Evolutionary conservation across 2,888 invertebrate genomes (phyloP).

Genomic region (Plagodis pulveraria): DNA sequence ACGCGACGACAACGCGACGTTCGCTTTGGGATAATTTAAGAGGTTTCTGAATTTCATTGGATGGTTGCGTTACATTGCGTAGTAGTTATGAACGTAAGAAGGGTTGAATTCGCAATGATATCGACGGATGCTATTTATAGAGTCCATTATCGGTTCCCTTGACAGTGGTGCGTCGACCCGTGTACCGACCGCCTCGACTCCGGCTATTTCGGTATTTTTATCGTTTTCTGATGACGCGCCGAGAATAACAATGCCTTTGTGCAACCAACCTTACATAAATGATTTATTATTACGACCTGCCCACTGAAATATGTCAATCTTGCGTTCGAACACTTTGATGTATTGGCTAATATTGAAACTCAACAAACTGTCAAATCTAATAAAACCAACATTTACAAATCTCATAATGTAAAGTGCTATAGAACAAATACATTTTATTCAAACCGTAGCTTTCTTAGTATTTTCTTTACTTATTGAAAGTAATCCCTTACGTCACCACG

Average conservation of each 20-base stretch:
- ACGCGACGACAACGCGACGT: no score
- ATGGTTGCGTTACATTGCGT: constrained; percentile 2
- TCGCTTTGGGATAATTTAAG: neutral
- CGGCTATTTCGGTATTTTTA: constrained; percentile 35
- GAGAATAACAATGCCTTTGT: constrained; percentile 31
- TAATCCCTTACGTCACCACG: no score
- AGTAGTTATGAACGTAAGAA: neutral
- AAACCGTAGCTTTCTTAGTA: no score
- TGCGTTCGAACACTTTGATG: no score
- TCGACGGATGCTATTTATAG: constrained; percentile 30
- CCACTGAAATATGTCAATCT: neutral
- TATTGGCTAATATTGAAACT: no score
- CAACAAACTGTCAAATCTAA: no score
- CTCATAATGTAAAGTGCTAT: no score
- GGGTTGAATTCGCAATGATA: constrained; percentile 16
- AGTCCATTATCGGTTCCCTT: constrained; percentile 29
- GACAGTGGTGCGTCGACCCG: constrained; percentile 34
- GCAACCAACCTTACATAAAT: constrained; percentile 19
- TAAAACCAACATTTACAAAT: no score
- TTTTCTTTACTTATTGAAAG: no score
- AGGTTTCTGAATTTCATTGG: constrained; percentile 4
- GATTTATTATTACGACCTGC: neutral
- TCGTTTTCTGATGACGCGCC: constrained; percentile 31
- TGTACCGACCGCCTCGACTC: constrained; percentile 15
- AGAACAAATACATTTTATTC: no score